Base-by-base conservation (phyloP, 2,113 vertebrate species). In the Tylochromis polylepis region DNA sequence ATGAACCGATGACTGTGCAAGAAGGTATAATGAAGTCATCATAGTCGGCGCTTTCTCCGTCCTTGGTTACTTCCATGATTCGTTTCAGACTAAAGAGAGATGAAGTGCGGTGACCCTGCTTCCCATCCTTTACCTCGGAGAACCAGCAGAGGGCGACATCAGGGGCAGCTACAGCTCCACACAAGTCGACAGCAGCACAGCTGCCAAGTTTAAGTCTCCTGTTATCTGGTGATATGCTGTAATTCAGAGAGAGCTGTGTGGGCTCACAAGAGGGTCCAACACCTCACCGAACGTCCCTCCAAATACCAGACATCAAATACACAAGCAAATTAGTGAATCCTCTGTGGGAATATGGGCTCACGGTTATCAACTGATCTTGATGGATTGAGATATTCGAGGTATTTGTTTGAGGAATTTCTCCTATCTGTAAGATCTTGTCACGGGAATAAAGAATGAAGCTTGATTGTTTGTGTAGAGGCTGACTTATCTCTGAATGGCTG, bases 371-470 rank as follows among this genome's bases (percentile, higher is more conserved):
- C 3, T 27, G 41, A 88, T 91, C 84, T 89, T 46, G 79, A 29
- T 16, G 15, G 36, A 55, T 60, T 58, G 43, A 80, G 84, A 81
- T 77, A 41, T 85, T 46, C 36, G 20, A 88, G 89, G 82, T 65
- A 91, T 92, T 83, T 81, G 75, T 86, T 84, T 59, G 41, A 86
- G 85, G 87, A 89, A 90, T 91, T 79, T 80, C 9, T n/a, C 49
- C 89, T 89, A 92, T 94, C 91, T 81, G n/a, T 34, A 41, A 22
- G 87, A 91, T 91, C 89, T 65, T 81, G 87, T 90, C 88, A 90
- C 67, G 84, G 62, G 82, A 89, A 79, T 81, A 62, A 87, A 81
- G 67, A 91, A 85, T 85, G 41, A 87, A 72, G 67, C 72, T 18
- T 31, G 67, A 80, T 51, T 65, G 88, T 84, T 89, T 87, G 82